Evolutionary conservation across 2,888 invertebrate genomes (phyloP).

Genomic region (Pterostichus madidus): DNA sequence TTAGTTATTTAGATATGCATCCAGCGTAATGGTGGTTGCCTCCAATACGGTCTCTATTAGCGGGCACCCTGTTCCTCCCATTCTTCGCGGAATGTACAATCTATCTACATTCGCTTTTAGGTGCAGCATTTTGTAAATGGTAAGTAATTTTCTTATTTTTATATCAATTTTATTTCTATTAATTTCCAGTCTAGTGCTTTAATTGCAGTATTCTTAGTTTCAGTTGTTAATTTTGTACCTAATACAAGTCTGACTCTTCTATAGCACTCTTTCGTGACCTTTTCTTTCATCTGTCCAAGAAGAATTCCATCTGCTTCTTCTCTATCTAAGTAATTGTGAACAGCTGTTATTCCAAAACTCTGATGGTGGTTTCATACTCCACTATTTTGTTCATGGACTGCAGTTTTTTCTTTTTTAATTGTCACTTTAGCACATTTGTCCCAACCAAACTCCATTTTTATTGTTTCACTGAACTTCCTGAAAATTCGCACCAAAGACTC

Average conservation of each 20-base stretch:
- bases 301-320: conserved; percentile 31
- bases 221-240: conserved; percentile 51
- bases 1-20: not conserved
- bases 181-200: conserved; percentile 64
- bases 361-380: not conserved
- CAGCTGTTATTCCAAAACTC: not conserved
- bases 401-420: conserved; percentile 24
- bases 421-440: conserved; percentile 37
- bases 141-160: conserved; percentile 59
- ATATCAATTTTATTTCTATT: conserved; percentile 64
- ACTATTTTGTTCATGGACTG: conserved; percentile 18
- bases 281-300: conserved; percentile 38
- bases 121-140: too few relatives aligned
- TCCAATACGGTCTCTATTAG: not conserved
- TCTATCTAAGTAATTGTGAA: conserved; percentile 66
- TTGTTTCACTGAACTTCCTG: not conserved
- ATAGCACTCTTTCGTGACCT: conserved; percentile 49
- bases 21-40: not conserved
- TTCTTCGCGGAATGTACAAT: conserved; percentile 58
- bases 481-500: not conserved
- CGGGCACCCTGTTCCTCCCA: not conserved
- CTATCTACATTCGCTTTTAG: conserved; percentile 61
- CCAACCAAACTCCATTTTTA: not conserved
- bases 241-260: conserved; percentile 61
- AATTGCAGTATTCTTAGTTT: conserved; percentile 64